Base-by-base conservation (phyloP, 2,797 vertebrate genomes). In the Myripristis jacobus region DNA sequence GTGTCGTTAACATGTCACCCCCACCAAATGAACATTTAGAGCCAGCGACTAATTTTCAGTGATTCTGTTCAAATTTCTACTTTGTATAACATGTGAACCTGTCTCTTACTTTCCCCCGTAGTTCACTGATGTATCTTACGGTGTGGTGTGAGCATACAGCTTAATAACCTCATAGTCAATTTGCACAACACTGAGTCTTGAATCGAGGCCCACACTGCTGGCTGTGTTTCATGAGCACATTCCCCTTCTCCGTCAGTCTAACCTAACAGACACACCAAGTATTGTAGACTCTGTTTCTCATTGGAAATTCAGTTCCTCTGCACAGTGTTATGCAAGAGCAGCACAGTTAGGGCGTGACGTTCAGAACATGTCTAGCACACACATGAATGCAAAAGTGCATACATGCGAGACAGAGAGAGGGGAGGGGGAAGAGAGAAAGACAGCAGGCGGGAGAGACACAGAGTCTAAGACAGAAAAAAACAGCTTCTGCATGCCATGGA, bases 231-330 rank as follows among this genome's bases (percentile, higher is more conserved):
- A 57, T 65, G 55, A 70, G 67, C 44, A 47, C 12, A 0, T 50
- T 76, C 62, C 53, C 41, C 19, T 43, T 69, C 29, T 68, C 44
- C 16, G 27, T 22, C 22, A 34, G 19, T 11, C 21, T 29, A 16
- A 51, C 22, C 34, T 44, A 25, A 27, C 29, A 78, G 54, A 68
- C 21, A 56, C 11, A 65, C 44, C 60, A 79, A 73, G 70, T 57
- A 69, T 73, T 80, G 76, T 53, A 70, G 70, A 64, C 13, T 22
- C 54, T 46, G 63, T 70, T 82, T 52, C 59, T 73, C 66, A 46
- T 53, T 64, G 73, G 77, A 82, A 75, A 55, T 36, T 80, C 44
- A 68, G 80, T 88, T 91, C 78, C 79, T 82, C 73, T 70, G 11
- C 9, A 19, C 0, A 31, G 5, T 18, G 31, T 91, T 88, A 85